Evolutionary conservation across 2,797 vertebrate species (phyloP).

Genomic region (Paratrypauchen microcephalus): DNA sequence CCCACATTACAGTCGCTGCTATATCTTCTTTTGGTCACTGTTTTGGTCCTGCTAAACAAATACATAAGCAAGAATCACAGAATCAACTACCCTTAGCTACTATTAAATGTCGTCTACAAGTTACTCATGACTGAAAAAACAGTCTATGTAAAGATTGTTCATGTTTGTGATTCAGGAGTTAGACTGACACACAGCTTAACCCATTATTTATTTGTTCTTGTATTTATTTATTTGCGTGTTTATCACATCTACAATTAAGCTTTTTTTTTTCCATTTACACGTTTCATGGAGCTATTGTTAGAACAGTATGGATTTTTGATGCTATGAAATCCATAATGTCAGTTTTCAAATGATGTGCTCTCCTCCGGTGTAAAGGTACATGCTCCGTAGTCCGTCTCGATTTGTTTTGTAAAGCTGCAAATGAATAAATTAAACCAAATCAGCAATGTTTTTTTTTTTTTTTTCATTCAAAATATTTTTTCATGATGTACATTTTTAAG

Average conservation of each 20-base stretch:
- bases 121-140: no score
- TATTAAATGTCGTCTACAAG: no score
- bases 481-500: no score
- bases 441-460: not conserved
- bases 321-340: not conserved
- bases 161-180: not conserved
- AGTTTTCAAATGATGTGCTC: not conserved
- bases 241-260: not conserved
- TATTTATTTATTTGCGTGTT: not conserved
- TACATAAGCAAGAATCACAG: no score
- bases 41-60: not conserved
- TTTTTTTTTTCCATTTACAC: not conserved
- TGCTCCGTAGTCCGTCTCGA: constrained; percentile 3
- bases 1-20: not conserved
- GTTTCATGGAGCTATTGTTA: not conserved
- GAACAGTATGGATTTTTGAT: not conserved
- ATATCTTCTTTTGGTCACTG: not conserved
- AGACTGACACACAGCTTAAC: not conserved
- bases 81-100: no score
- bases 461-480: not conserved
- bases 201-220: not conserved
- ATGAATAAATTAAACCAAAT: constrained; percentile 51
- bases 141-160: constrained; percentile 21
- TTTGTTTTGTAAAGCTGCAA: constrained; percentile 36
- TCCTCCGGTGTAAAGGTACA: not conserved